These are phyloP conservation scores for Magallana gigas DNA, from an alignment of 1,140 invertebrate species.

Conservation along the genomic window DNA sequence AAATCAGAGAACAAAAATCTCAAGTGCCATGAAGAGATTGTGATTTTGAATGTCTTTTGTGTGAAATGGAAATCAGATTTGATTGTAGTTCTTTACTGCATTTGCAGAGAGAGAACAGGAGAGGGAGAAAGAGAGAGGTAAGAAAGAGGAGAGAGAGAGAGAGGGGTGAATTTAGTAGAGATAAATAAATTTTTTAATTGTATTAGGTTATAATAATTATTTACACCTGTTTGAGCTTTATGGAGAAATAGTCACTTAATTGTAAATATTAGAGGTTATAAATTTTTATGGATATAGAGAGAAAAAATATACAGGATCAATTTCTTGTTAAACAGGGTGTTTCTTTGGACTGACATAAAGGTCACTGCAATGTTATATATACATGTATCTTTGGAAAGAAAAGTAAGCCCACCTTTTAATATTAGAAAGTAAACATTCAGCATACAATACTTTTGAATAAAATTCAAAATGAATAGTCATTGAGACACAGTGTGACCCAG, in stretches of 20 bases:
- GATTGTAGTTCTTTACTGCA: not conserved
- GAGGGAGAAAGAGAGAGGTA: no score
- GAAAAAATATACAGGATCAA: not conserved
- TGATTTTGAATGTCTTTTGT: not conserved
- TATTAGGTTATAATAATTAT: not conserved
- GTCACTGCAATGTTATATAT: not conserved
- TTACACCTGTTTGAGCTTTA: not conserved
- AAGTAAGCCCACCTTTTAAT: not conserved
- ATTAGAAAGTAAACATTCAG: not conserved
- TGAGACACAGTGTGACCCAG: no score
- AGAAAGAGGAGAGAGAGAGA: no score
- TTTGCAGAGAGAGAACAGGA: no score
- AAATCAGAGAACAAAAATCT: not conserved
- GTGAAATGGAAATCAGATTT: not conserved
- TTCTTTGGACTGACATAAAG: not conserved
- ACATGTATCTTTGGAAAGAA: no score
- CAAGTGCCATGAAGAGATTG: constrained; percentile 28
- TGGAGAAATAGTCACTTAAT: not conserved
- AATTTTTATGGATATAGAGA: not conserved
- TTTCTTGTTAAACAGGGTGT: not conserved
- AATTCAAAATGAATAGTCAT: no score
- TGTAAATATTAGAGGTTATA: not conserved
- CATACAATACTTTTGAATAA: no score
- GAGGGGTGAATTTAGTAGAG: no score
- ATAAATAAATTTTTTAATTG: no score